These are phyloP conservation scores for Remorina albescens DNA, from an alignment of 2,797 vertebrate species.

Conservation along the genomic window DNA sequence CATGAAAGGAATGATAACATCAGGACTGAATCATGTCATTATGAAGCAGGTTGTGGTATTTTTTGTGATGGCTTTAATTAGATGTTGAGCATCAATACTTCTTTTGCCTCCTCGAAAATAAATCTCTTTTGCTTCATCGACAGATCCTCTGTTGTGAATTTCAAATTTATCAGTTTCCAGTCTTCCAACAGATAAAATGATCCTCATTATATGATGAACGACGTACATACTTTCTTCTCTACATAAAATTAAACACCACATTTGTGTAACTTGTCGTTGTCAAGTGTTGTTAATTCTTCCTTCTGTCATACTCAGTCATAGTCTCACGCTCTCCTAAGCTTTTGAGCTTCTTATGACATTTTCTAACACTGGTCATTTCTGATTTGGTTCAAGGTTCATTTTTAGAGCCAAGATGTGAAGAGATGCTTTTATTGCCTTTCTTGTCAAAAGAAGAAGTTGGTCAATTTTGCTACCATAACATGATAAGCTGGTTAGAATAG, in stretches of 20 bases:
- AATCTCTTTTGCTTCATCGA: not conserved
- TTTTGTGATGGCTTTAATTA: constrained; percentile 5
- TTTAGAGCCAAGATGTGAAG: not conserved
- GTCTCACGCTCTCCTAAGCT: not conserved
- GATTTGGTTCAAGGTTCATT: not conserved
- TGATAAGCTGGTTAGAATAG: too few relatives aligned
- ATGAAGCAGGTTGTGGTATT: not conserved
- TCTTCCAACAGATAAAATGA: not conserved
- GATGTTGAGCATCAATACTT: not conserved
- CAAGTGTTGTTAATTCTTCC: not conserved
- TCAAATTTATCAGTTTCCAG: not conserved
- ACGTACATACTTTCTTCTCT: not conserved
- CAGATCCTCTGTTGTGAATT: not conserved
- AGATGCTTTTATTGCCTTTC: not conserved
- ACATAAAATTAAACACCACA: not conserved
- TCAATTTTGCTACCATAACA: not conserved
- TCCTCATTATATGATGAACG: not conserved
- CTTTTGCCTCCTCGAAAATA: not conserved
- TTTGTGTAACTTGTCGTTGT: not conserved
- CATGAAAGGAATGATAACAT: constrained; percentile 39
- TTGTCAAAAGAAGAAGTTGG: not conserved
- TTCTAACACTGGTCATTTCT: constrained; percentile 1
- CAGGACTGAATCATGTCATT: constrained; percentile 26
- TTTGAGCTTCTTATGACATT: not conserved
- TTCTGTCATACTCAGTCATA: not conserved